These are phyloP conservation scores for Actinopyga echinites DNA, from an alignment of 53 echinoderm and acorn worm genomes.

Conservation along the genomic window DNA sequence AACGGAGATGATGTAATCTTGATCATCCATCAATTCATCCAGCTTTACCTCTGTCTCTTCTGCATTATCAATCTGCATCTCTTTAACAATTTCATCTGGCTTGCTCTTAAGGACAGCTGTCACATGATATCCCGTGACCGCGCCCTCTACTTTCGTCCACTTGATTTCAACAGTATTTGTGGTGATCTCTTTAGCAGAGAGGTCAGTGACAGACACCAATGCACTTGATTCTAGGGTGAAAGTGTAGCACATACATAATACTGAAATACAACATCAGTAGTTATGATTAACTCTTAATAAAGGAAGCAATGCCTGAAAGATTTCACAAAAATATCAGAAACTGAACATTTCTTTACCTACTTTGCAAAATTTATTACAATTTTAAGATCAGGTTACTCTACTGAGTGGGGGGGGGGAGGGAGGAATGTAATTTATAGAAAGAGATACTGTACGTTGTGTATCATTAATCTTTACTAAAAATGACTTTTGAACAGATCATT, in stretches of 20 bases:
- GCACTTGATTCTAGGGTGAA: background rate
- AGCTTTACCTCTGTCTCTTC: background rate
- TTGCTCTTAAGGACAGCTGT: background rate
- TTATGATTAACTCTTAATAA: background rate
- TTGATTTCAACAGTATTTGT: background rate
- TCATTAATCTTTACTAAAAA: too few species aligned
- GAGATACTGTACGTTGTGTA: too few species aligned
- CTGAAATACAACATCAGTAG: background rate
- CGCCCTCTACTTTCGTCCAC: constrained; percentile 3
- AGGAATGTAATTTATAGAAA: too few species aligned
- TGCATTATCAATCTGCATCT: background rate
- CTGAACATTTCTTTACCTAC: too few species aligned
- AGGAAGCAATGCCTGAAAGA: too few species aligned
- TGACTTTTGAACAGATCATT: too few species aligned
- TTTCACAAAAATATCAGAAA: too few species aligned
- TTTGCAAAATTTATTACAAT: too few species aligned
- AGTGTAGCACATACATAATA: background rate
- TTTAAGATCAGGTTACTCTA: too few species aligned
- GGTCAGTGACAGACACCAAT: background rate
- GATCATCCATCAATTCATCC: constrained; percentile 4
- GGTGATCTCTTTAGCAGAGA: background rate
- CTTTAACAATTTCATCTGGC: background rate
- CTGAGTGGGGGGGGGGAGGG: too few species aligned
- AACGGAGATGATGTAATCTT: background rate
- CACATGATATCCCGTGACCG: background rate